Evolutionary conservation across 2,888 invertebrate genomes (phyloP).

Genomic region (Watsonalla cultraria): DNA sequence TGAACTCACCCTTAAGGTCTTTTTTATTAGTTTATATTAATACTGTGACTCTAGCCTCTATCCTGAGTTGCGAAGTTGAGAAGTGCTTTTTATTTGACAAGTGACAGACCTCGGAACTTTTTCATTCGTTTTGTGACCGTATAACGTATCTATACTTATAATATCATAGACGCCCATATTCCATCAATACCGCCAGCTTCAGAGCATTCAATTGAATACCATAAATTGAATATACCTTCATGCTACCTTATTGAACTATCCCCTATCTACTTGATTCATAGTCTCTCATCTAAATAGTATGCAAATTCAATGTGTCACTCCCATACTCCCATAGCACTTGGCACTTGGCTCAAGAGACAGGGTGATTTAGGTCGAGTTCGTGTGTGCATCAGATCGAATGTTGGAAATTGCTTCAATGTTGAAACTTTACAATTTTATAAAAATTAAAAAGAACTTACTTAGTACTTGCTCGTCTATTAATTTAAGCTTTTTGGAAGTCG

Average conservation of each 20-base stretch:
- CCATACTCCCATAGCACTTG: constrained; percentile 17
- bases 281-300: constrained; percentile 48
- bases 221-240: constrained; percentile 34
- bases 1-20: no score
- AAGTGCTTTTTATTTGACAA: no score
- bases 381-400: not conserved
- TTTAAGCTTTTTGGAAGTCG: no score
- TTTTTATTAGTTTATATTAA: no score
- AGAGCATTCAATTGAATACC: constrained; percentile 5
- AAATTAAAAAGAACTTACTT: no score
- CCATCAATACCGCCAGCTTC: constrained; percentile 10
- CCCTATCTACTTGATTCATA: constrained; percentile 31
- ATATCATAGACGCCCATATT: not conserved
- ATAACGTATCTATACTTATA: no score
- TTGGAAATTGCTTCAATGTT: not conserved
- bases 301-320: constrained; percentile 57
- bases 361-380: constrained; percentile 33
- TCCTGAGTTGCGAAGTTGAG: no score
- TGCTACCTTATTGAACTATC: constrained; percentile 34
- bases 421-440: no score
- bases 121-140: no score
- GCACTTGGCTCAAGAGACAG: constrained; percentile 32
- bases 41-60: no score
- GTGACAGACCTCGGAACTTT: no score
- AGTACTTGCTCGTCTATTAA: no score